phyloP scores from a whole-genome alignment of 2,888 invertebrate species.

The Lissocephala sabroskyi region DNA sequence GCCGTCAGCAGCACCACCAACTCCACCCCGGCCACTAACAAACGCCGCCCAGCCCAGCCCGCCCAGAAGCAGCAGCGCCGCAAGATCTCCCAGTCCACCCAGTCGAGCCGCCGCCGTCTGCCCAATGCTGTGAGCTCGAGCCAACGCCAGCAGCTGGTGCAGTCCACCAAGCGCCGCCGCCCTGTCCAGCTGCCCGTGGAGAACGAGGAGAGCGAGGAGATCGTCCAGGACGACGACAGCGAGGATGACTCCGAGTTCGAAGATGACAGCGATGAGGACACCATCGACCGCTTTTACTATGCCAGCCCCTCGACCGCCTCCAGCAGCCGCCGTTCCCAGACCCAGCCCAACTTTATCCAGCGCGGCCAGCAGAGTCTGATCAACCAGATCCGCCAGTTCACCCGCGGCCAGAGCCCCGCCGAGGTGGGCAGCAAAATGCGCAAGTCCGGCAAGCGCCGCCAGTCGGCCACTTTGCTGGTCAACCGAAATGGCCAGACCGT shows the following conservation, averaged over 20 bases:
- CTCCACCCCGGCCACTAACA: slow-evolving; percentile 15
- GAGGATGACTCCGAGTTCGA: slow-evolving; percentile 20
- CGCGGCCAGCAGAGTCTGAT: slow-evolving; percentile 56
- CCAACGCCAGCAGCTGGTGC: slow-evolving; percentile 2
- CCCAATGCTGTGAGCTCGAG: neutral
- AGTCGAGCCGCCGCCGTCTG: slow-evolving; percentile 15
- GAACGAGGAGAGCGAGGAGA: slow-evolving; percentile 27
- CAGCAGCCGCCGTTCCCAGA: slow-evolving; percentile 19
- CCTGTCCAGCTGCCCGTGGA: slow-evolving; percentile 19
- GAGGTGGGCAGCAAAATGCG: slow-evolving; percentile 36
- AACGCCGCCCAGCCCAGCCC: slow-evolving; percentile 16
- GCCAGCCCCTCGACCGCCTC: neutral
- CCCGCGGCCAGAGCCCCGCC: slow-evolving; percentile 45
- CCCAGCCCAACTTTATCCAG: slow-evolving; percentile 48
- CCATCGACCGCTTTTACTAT: slow-evolving; percentile 10
- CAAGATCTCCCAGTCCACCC: neutral
- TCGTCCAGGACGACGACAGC: slow-evolving; percentile 21
- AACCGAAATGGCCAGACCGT: slow-evolving; percentile 63
- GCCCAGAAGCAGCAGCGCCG: slow-evolving; percentile 6
- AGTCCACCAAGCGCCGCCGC: slow-evolving; percentile 20
- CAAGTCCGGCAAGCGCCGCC: slow-evolving; percentile 37
- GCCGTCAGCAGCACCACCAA: neutral
- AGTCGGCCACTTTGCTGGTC: slow-evolving; percentile 48
- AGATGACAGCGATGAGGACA: slow-evolving; percentile 11
- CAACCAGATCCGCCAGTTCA: slow-evolving; percentile 59